Base-by-base conservation (phyloP, 2,113 vertebrate genomes). In the Pelecanus crispus region DNA sequence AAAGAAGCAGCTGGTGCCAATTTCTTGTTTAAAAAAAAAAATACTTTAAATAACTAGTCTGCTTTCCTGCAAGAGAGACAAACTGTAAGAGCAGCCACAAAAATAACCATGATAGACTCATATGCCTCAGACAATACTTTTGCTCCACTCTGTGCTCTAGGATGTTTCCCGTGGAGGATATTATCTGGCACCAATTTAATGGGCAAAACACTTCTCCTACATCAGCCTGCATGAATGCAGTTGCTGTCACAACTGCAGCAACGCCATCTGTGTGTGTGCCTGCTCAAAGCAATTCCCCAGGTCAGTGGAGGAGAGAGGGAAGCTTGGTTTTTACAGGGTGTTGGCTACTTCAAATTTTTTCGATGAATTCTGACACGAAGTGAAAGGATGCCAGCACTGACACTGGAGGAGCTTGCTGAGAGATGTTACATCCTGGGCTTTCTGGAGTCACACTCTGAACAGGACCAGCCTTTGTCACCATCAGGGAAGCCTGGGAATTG, bases 31-130 rank as follows among this genome's bases (percentile, higher is more conserved):
- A 31, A 73, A 74, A 70, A 82, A n/a, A n/a, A 88, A 45, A 26
- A 42, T 44, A 78, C 97, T 97, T 95, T 87, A 97, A 97, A 97
- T 97, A 84, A 87, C 86, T 56, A 96, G 79, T 79, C 94, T 98
- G 94, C 83, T 97, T 96, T 71, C 86, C 71, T 95, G 89, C 90
- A 59, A 88, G 72, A 62, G 49, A 94, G 65, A 70, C 22, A 29
- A 81, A 86, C 47, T 72, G 61, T 44, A 96, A 91, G 67, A 96
- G 77, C 92, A 92, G 92, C 93, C 86, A 72, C 82, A 81, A 95
- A 96, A 96, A 95, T 94, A 96, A 98, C 89, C 9, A 11, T 83
- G 95, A 68, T 63, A 97, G 96, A 61, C 74, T 93, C 52, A 6
- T 2, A n/a, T 9, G n/a, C 96, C 80, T 95, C 94, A 97, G 91